Conservation (phyloP, 2,888 invertebrate species). For the Drosophila prolongata region DNA sequence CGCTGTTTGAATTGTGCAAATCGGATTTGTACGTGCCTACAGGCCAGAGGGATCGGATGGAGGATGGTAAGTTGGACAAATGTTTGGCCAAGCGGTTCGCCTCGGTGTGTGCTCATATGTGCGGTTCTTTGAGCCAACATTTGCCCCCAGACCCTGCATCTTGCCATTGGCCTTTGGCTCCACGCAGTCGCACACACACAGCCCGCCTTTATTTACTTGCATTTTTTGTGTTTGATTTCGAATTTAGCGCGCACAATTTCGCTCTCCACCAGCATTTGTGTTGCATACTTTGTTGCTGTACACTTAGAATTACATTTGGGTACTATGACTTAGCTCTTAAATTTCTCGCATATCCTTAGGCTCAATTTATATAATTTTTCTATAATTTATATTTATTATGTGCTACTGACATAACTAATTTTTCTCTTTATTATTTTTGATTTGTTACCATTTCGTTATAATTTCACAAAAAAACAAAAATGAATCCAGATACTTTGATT, state of each 20-base stretch:
- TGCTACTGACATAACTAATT: too few relatives aligned
- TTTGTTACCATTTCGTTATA: too few relatives aligned
- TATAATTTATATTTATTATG: too few relatives aligned
- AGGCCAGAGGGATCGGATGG: conserved; percentile 4
- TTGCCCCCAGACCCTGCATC: conserved; percentile 55
- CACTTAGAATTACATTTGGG: not conserved
- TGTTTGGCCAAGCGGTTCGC: conserved; percentile 69
- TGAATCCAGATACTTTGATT: too few relatives aligned
- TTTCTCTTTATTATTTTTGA: too few relatives aligned
- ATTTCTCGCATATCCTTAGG: too few relatives aligned
- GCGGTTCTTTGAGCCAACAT: conserved; percentile 53
- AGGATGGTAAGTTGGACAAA: conserved; percentile 59
- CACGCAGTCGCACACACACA: conserved; percentile 58
- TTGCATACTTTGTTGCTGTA: conserved; percentile 56
- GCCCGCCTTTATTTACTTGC: conserved; percentile 62
- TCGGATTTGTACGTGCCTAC: conserved; percentile 76
- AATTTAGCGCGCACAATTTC: conserved; percentile 75
- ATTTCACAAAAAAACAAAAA: too few relatives aligned
- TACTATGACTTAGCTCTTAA: too few relatives aligned
- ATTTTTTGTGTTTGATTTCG: conserved; percentile 72
- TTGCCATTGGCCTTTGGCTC: conserved; percentile 75
- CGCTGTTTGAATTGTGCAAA: conserved; percentile 80
- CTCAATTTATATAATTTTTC: too few relatives aligned
- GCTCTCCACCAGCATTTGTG: conserved; percentile 35
- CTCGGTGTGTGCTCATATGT: conserved; percentile 56